Percentiles rank a stretch among this genome's conserved stretches.
Conservation (phyloP, 2,888 invertebrate species). For the Kryphioiulus occultus region DNA sequence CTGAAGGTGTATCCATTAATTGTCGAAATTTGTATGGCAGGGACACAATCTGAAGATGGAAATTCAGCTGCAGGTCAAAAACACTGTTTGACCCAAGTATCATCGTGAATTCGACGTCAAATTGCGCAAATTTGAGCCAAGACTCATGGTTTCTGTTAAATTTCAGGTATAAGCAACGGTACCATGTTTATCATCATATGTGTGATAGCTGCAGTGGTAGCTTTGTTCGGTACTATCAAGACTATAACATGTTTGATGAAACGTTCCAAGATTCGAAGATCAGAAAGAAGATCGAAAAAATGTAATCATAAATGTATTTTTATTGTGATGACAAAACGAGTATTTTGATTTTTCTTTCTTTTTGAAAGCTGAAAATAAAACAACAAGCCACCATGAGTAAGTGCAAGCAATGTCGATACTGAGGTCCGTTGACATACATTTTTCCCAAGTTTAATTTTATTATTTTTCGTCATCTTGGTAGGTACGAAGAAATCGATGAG, state of each 20-base stretch:
- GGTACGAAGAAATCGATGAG: background rate
- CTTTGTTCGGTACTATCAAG: background rate
- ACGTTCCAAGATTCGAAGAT: background rate
- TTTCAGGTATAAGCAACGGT: background rate
- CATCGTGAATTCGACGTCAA: background rate
- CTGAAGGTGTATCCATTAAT: too few species aligned
- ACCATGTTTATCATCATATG: constrained; percentile 17
- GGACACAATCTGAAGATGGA: background rate
- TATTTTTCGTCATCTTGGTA: background rate
- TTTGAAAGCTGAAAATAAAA: background rate
- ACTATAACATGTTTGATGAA: background rate
- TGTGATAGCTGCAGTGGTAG: background rate
- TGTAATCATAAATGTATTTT: too few species aligned
- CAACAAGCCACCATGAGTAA: background rate
- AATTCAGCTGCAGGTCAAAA: background rate
- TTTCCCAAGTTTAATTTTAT: background rate
- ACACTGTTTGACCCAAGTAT: background rate
- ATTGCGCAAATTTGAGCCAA: background rate
- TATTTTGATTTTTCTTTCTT: too few species aligned
- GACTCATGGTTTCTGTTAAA: background rate
- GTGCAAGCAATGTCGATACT: background rate
- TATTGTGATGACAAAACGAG: too few species aligned
- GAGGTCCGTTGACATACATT: background rate
- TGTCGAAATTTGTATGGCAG: background rate
- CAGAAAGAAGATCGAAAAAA: background rate